Evolutionary conservation across 1,140 invertebrate genomes (phyloP), one percentile per base, ranked within the genome.

Genomic region (Leptopilina clavipes): DNA sequence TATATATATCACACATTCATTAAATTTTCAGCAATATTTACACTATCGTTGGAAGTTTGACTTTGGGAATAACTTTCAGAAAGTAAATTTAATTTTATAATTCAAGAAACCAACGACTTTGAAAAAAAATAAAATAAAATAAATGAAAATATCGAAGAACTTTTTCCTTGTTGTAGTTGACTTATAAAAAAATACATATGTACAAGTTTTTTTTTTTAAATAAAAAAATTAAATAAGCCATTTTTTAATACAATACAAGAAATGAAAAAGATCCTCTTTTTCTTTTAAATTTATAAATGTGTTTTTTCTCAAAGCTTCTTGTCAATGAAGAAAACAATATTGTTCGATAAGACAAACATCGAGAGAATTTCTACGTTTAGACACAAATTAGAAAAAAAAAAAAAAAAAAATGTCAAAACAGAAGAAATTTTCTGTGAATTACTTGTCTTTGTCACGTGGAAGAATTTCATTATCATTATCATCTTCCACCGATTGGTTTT

Each of bases 161-260:
- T 52, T 40, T 40, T 40, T 40, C 37, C n/a, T 52, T 17, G 6
- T 17, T 40, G 48, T 7, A 52, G n/a, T n/a, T 52, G 48, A 52
- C 12, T 52, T 52, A 52, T 48, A 48, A 48, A 48, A 48, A 48
- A 31, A 14, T 25, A n/a, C 14, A 5, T 65, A 65, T 65, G 10
- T 65, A 65, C 59, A 65, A 65, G 19, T 9, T 40, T 65, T n/a
- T 31, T 9, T 40, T 65, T n/a, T 31, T 65, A 65, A 65, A 65
- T 65, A 31, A 31, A 65, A 54, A 65, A 65, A 25, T 59, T 59
- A 59, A 59, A 59, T 59, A 59, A 65, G 52, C n/a, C 18, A 54
- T 14, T 65, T 22, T n/a, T 65, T 6, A 52, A 12, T 17, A 17
- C 6, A 52, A 52, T 17, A 52, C n/a, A 52, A 52, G 14, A 17